These are phyloP conservation scores for Nomada flava DNA, from an alignment of 2,888 invertebrate genomes.

Conservation along the genomic window DNA sequence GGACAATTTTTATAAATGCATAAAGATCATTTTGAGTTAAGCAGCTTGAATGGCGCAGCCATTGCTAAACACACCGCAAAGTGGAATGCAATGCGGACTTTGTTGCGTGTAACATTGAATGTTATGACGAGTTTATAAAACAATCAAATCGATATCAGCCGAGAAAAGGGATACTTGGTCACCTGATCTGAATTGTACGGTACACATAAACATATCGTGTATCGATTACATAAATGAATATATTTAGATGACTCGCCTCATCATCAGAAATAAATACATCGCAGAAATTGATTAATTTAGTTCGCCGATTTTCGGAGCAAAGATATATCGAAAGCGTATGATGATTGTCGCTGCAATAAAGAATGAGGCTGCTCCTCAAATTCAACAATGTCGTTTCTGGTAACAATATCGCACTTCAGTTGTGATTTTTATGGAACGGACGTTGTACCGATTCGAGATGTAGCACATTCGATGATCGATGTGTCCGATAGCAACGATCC, in stretches of 20 bases:
- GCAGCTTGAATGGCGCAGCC: background rate
- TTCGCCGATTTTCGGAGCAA: background rate
- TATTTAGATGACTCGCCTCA: slow-evolving; percentile 32
- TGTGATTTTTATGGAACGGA: slow-evolving; percentile 1
- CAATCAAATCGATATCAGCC: slow-evolving; percentile 20
- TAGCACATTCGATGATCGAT: background rate
- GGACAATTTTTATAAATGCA: background rate
- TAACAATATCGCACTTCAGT: background rate
- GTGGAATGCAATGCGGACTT: background rate
- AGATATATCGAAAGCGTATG: background rate
- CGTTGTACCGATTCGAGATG: slow-evolving; percentile 21
- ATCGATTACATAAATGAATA: slow-evolving; percentile 62
- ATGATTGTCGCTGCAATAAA: too few relatives aligned
- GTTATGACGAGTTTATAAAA: slow-evolving; percentile 15
- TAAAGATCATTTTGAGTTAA: background rate
- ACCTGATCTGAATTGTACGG: slow-evolving; percentile 35
- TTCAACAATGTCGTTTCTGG: background rate
- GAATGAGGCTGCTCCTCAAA: too few relatives aligned
- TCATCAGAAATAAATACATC: slow-evolving; percentile 15
- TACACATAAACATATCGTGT: slow-evolving; percentile 36
- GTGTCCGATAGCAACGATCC: slow-evolving; percentile 22
- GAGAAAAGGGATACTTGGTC: slow-evolving; percentile 36
- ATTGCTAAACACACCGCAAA: background rate
- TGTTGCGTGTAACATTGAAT: background rate
- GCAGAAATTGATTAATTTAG: slow-evolving; percentile 18